Percentiles rank a stretch among this genome's conserved stretches.
Conservation (phyloP, 23 tunicate species). For the Ascidia mentula region DNA sequence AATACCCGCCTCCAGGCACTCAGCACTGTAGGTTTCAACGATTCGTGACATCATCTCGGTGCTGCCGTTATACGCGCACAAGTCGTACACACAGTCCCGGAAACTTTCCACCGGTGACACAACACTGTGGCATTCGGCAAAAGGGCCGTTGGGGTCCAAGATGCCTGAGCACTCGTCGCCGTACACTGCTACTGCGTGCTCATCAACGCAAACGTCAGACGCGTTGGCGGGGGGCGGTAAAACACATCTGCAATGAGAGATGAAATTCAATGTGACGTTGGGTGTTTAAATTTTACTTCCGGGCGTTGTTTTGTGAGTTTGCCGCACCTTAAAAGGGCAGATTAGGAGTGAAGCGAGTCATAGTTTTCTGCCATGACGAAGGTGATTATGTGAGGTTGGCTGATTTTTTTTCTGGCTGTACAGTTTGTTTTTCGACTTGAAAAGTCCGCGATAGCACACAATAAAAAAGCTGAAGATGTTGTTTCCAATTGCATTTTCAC, state of each 20-base stretch:
- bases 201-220: slow-evolving; percentile 14
- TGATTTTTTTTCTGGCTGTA: too few relatives aligned
- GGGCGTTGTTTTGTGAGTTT: too few relatives aligned
- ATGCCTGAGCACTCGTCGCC: slow-evolving; percentile 32
- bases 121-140: slow-evolving; percentile 26
- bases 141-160: slow-evolving; percentile 33
- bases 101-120: slow-evolving; percentile 22
- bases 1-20: slow-evolving; percentile 41
- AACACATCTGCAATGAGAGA: slow-evolving; percentile 28
- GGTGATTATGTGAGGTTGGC: too few relatives aligned
- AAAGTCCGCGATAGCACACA: too few relatives aligned
- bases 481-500: too few relatives aligned
- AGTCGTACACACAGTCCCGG: slow-evolving; percentile 52
- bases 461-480: too few relatives aligned
- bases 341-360: too few relatives aligned
- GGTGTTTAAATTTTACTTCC: too few relatives aligned
- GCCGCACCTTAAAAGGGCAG: too few relatives aligned
- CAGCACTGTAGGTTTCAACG: slow-evolving; percentile 29
- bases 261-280: too few relatives aligned
- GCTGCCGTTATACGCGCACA: slow-evolving; percentile 55
- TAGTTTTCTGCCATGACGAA: too few relatives aligned
- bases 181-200: background rate
- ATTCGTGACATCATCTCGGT: slow-evolving; percentile 9
- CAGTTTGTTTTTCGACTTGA: too few relatives aligned
- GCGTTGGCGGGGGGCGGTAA: slow-evolving; percentile 25